Evolutionary conservation across 2,888 invertebrate genomes (phyloP).

Genomic region (Limnephilus auricula): DNA sequence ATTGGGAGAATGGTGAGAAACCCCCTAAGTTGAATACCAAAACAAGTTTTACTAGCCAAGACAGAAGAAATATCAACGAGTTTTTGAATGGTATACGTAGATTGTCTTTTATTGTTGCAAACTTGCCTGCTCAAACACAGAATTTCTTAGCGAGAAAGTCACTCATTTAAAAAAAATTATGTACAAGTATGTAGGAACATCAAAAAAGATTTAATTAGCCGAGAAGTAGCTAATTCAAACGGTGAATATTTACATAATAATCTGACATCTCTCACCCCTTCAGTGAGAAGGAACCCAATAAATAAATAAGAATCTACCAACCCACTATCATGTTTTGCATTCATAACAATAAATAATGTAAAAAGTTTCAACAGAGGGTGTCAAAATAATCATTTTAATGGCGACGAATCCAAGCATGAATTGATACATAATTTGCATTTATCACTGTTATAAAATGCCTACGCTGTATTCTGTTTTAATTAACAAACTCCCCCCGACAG

Average conservation of each 20-base stretch:
- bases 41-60: too few relatives aligned
- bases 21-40: too few relatives aligned
- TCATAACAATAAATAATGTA: constrained; percentile 14
- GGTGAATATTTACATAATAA: neutral
- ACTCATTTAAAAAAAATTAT: too few relatives aligned
- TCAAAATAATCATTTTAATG: constrained; percentile 21
- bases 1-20: too few relatives aligned
- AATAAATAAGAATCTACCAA: neutral
- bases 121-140: too few relatives aligned
- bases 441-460: constrained; percentile 27
- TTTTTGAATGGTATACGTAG: too few relatives aligned
- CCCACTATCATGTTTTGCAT: constrained; percentile 8
- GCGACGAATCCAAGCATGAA: constrained; percentile 40
- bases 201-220: too few relatives aligned
- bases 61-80: too few relatives aligned
- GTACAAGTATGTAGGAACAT: too few relatives aligned
- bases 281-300: neutral
- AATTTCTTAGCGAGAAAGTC: too few relatives aligned
- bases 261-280: neutral
- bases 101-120: too few relatives aligned
- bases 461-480: constrained; percentile 44
- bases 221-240: too few relatives aligned
- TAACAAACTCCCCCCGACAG: neutral
- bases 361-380: neutral
- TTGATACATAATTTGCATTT: constrained; percentile 51